phyloP scores from a whole-genome alignment of 2,888 invertebrate species.

The Conistra vaccinii region DNA sequence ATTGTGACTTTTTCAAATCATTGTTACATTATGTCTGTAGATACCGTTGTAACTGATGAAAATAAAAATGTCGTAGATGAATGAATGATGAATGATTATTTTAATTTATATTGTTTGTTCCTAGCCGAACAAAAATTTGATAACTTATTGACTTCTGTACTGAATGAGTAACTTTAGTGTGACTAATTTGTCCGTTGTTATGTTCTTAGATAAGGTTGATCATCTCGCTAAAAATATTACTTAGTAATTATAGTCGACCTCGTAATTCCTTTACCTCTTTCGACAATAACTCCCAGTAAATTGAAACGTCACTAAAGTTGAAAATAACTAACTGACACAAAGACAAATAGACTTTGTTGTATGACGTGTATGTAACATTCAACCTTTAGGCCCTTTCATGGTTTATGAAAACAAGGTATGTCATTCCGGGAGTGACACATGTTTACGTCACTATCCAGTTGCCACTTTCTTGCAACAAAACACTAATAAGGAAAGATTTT shows the following conservation, averaged over 20 bases:
- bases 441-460: too few relatives aligned
- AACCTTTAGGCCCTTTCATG: too few relatives aligned
- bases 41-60: not conserved
- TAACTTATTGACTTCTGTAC: slow-evolving; percentile 25
- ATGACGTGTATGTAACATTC: too few relatives aligned
- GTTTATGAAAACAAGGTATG: too few relatives aligned
- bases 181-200: slow-evolving; percentile 18
- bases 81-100: too few relatives aligned
- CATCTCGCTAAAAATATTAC: slow-evolving; percentile 4
- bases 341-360: too few relatives aligned
- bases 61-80: slow-evolving; percentile 7
- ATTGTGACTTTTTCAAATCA: not conserved
- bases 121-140: not conserved
- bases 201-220: slow-evolving; percentile 13
- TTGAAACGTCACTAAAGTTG: too few relatives aligned
- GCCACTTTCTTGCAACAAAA: too few relatives aligned
- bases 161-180: slow-evolving; percentile 7
- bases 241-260: not conserved
- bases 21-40: not conserved
- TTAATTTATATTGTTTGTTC: not conserved
- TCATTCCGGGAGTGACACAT: too few relatives aligned
- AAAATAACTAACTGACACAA: too few relatives aligned
- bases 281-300: not conserved
- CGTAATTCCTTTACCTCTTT: not conserved
- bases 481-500: too few relatives aligned